Percentiles rank a stretch among this genome's conserved stretches.
Conservation (phyloP, 2,888 invertebrate species). For the Callinectes sapidus region DNA sequence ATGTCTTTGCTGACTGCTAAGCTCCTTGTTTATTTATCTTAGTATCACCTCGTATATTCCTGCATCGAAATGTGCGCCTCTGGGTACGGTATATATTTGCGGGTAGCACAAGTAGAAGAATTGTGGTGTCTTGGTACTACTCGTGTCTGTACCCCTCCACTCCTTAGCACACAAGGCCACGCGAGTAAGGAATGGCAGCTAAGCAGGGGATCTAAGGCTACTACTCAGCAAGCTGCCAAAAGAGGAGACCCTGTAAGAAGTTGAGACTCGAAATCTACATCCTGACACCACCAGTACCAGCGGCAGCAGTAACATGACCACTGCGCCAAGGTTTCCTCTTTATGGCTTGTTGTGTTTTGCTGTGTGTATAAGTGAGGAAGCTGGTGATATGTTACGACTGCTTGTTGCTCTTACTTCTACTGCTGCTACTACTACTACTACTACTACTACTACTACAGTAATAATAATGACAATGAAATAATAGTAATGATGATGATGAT, state of each 20-base stretch:
- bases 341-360: no score
- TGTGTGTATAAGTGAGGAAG: no score
- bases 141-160: neutral
- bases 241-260: neutral
- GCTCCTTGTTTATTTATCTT: neutral
- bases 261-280: neutral
- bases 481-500: no score
- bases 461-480: no score
- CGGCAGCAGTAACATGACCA: neutral
- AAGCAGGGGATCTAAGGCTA: neutral
- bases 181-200: neutral
- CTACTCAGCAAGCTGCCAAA: neutral
- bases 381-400: no score
- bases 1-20: neutral
- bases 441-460: slow-evolving; percentile 22
- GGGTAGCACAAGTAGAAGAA: neutral
- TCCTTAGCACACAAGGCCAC: neutral
- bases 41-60: neutral
- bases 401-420: neutral
- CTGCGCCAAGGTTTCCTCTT: neutral
- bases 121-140: neutral
- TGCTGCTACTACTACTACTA: neutral
- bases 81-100: neutral
- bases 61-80: neutral
- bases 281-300: neutral